Evolutionary conservation across 2,888 invertebrate genomes (phyloP), one percentile per base, ranked within the genome.

Genomic region (Rapana venosa): DNA sequence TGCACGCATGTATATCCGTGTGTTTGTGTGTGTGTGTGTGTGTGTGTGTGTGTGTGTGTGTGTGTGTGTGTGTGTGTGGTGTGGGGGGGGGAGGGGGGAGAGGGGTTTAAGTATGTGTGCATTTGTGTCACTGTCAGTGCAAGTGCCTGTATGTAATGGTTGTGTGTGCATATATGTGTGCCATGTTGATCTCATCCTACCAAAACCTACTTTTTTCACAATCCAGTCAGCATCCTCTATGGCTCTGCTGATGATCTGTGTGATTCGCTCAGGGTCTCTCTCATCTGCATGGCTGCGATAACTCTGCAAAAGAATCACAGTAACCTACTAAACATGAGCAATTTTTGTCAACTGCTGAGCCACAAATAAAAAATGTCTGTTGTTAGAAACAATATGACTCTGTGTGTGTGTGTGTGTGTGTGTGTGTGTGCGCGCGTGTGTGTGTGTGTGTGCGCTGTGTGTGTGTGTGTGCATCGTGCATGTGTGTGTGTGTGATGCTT

Each of bases 221-320:
- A 98, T 96, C 98, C 98, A 98, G 94, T 97, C 97, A 92, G 97
- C 97, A 96, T 98, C 98, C 93, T 97, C 97, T 91, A 97, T 95
- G 92, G 98, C 97, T 96, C 97, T 97, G 74, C 96, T 95, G 93
- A 98, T 97, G 90, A 98, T 98, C 96, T 98, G 97, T 91, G 97
- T 96, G 15, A 98, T 97, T 96, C 98, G 97, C 92, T 97, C 97
- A 74, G 97, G 97, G 95, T 98, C 98, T 81, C 97, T 97, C 96
- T 98, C 98, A 95, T 97, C 96, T 87, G 97, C 96, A 95, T 98
- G 98, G 95, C 98, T 98, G 93, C 97, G 97, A 94, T 97, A 98
- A 94, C 97, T 97, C 98, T 98, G 96, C 47, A 96, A 96, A 47
- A 47, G n/a, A 47, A 47, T 47, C 47, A 47, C 47, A 47, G 47